Evolutionary conservation across 1,140 invertebrate species (phyloP).

Genomic region (Diplogasteroides magnus): DNA sequence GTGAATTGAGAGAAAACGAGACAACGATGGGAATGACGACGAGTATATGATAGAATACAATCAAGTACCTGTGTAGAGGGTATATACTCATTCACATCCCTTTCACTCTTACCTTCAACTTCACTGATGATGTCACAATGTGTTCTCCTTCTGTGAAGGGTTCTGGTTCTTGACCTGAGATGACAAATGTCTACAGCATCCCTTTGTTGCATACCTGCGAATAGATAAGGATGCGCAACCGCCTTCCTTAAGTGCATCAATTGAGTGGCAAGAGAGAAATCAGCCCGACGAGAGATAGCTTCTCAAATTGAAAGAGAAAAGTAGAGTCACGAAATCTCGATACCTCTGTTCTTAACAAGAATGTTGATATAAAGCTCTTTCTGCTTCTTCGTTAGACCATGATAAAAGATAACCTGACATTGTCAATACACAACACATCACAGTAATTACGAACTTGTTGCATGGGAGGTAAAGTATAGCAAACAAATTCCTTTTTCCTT

Average conservation of each 20-base stretch:
- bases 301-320: constrained; percentile 2
- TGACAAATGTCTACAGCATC: background rate
- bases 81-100: constrained; percentile 64
- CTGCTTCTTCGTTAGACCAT: constrained; percentile 6
- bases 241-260: constrained; percentile 12
- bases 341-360: constrained; percentile 2
- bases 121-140: background rate
- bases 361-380: constrained; percentile 15
- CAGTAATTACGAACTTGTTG: background rate
- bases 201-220: constrained; percentile 1
- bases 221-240: constrained; percentile 14
- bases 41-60: constrained; percentile 89
- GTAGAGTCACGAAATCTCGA: background rate
- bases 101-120: background rate
- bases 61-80: constrained; percentile 97
- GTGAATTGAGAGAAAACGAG: constrained; percentile 99
- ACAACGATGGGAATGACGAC: constrained; percentile 80
- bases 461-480: background rate
- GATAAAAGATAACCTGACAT: constrained; percentile 3
- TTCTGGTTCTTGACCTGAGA: constrained; percentile 6
- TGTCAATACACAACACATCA: background rate
- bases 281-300: background rate
- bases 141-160: constrained; percentile 21
- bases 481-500: constrained; percentile 13
- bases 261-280: constrained; percentile 3